These are phyloP conservation scores for Thaumatotibia leucotreta DNA, from an alignment of 1,140 invertebrate species.

Conservation along the genomic window DNA sequence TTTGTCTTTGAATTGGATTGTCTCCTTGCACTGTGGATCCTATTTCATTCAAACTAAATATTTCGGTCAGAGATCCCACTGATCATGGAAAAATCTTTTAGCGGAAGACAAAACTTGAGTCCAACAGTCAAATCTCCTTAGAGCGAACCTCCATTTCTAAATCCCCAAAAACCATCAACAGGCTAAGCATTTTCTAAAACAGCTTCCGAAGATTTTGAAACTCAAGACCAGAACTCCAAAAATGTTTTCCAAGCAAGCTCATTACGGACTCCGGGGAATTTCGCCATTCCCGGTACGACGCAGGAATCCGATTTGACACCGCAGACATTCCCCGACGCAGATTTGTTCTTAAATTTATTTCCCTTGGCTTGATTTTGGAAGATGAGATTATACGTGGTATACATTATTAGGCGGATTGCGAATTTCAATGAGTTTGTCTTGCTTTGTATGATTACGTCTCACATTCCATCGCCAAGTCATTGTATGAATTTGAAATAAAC, in stretches of 20 bases:
- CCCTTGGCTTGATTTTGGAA: background rate
- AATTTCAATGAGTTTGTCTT: background rate
- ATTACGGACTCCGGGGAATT: background rate
- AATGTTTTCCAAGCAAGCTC: background rate
- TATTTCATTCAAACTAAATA: no score
- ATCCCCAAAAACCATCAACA: background rate
- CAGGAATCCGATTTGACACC: slow-evolving; percentile 8
- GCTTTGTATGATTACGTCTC: no score
- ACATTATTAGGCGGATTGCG: background rate
- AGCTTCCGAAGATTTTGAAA: background rate
- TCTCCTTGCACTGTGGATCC: no score
- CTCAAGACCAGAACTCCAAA: background rate
- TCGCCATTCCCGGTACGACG: background rate
- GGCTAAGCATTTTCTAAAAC: background rate
- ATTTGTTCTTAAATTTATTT: slow-evolving; percentile 11
- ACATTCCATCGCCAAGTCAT: no score
- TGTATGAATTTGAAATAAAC: no score
- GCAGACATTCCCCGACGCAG: slow-evolving; percentile 2
- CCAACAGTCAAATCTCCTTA: background rate
- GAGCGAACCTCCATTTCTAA: background rate
- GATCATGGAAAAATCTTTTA: no score
- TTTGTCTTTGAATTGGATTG: no score
- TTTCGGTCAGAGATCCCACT: no score
- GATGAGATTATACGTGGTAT: background rate
- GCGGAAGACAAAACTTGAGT: background rate